Conservation (phyloP, 2,113 vertebrate genomes). For the Emydura subglobosa region DNA sequence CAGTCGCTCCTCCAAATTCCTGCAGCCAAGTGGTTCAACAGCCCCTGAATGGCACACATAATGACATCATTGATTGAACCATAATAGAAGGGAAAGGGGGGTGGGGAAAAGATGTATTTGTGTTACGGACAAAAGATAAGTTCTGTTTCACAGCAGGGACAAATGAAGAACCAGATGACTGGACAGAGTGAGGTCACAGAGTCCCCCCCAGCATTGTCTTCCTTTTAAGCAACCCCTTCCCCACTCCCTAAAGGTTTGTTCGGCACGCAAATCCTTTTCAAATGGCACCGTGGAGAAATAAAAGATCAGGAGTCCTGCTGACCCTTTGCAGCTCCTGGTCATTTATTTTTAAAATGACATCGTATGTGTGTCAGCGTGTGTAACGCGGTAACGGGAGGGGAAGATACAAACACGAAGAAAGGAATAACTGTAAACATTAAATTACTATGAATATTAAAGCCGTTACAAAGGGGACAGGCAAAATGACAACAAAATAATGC, state of each 20-base stretch:
- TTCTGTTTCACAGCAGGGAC: conserved; percentile 81
- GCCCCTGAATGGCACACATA: conserved; percentile 78
- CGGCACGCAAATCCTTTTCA: background rate
- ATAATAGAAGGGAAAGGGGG: conserved; percentile 70
- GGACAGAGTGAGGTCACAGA: conserved; percentile 76
- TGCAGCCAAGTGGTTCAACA: conserved; percentile 75
- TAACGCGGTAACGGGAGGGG: background rate
- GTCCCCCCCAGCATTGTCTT: conserved; percentile 50
- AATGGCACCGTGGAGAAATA: conserved; percentile 3
- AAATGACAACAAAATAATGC: fast-evolving
- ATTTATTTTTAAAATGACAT: conserved; percentile 57
- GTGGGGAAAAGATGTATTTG: conserved; percentile 78
- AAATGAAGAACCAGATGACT: conserved; percentile 79
- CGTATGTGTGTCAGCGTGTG: background rate
- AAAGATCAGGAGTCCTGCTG: conserved; percentile 29
- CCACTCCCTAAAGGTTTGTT: conserved; percentile 56
- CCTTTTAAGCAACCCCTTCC: conserved; percentile 53
- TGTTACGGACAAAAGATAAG: conserved; percentile 80
- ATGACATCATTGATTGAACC: conserved; percentile 82
- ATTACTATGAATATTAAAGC: background rate
- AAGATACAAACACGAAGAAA: background rate
- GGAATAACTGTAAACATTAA: background rate
- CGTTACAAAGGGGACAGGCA: background rate
- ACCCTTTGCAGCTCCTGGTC: conserved; percentile 20
- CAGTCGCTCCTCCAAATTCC: conserved; percentile 73